Evolutionary conservation across 35 echinoderm and acorn worm genomes (phyloP), one percentile per base, ranked within the genome.

Genomic region (Apostichopus japonicus): DNA sequence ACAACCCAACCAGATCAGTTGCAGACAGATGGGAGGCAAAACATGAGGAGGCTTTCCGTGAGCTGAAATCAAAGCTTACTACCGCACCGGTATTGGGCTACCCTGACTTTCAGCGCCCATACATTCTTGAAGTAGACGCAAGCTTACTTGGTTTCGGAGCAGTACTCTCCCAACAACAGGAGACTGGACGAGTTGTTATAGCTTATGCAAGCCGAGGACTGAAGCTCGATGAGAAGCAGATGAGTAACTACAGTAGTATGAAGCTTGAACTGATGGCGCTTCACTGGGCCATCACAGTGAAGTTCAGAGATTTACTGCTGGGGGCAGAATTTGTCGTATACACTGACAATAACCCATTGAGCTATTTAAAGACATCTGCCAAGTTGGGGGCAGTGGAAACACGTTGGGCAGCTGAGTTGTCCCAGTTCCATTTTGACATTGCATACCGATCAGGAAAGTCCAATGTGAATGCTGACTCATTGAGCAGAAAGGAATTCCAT

Each of bases 271-370:
- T 97, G 22, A 53, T 94, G 16, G 93, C 86, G 67, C 67, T 98
- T 0, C 90, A 92, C 22, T 95, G 96, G 96, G 94, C 94, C 16
- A 93, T 98, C n/a, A 44, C 33, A 44, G 33, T 44, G 33, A 44
- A 44, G 80, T 92, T 54, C 62, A 63, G 92, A 14, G 94, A 98
- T 54, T 65, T 94, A 10, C 77, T 98, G 24, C 75, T 80, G 93
- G 23, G 93, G 82, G 14, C 57, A 14, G 5, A 86, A 90, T 96
- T 93, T 23, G 63, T 11, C 1, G 67, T 92, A 52, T 95, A 53
- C 94, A 95, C 92, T 6, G 94, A 97, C 75, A 93, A 97, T 70
- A 97, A 97, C 65, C 96, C 96, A 2, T 62, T 97, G 0, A 93
- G 79, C 72, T 89, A 95, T 54, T 52, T 97, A 5, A 77, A 93